Conservation (phyloP, 2,113 vertebrate genomes). For the Ceyx melanurus region DNA sequence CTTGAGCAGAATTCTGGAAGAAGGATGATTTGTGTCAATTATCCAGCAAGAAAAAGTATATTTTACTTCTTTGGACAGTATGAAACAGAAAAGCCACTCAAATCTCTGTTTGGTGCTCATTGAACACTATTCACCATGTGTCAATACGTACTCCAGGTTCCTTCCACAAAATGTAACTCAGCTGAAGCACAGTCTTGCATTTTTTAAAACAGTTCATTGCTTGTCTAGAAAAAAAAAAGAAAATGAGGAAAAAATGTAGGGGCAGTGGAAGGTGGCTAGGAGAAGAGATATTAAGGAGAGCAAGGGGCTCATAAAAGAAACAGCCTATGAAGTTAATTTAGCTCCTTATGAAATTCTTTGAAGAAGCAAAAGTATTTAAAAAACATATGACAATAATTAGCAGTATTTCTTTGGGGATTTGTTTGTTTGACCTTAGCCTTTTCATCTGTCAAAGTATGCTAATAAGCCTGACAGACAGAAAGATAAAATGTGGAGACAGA, state of each 20-base stretch:
- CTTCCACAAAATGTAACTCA: background rate
- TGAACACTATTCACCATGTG: background rate
- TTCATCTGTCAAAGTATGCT: constrained; percentile 81
- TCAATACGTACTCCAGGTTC: background rate
- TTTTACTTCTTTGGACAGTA: background rate
- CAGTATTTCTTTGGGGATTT: constrained; percentile 78
- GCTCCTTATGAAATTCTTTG: constrained; percentile 75
- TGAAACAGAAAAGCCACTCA: background rate
- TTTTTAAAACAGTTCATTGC: background rate
- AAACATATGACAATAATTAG: constrained; percentile 80
- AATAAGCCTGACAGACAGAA: constrained; percentile 74
- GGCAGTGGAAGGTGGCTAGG: background rate
- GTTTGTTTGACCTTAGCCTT: constrained; percentile 80
- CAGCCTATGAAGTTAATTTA: constrained; percentile 68
- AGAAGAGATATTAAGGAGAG: background rate
- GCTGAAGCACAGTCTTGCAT: background rate
- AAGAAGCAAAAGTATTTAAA: constrained; percentile 76
- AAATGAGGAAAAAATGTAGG: background rate
- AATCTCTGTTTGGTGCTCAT: background rate
- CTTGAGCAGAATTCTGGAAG: background rate
- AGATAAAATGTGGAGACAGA: constrained; percentile 71
- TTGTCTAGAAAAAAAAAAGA: background rate
- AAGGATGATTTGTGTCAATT: background rate
- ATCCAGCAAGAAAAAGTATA: background rate
- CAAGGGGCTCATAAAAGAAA: constrained; percentile 46